phyloP scores from a whole-genome alignment of 2,113 vertebrate species.

The Pycnonotus jocosus region DNA sequence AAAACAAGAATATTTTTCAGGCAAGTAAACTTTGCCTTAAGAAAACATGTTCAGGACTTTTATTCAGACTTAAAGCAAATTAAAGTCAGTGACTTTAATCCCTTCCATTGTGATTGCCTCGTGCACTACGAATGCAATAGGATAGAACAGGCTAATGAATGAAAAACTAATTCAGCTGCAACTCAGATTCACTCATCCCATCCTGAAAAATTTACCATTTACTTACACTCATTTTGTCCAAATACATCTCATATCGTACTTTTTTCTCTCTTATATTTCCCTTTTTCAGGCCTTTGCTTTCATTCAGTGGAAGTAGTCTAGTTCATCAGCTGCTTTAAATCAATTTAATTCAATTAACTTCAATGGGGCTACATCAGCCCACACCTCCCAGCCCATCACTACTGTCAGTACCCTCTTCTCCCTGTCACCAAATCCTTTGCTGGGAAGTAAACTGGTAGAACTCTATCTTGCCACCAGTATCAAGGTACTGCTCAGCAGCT shows the following conservation, averaged over 20 bases:
- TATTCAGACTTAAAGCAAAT: slow-evolving; percentile 28
- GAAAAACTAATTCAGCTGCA: slow-evolving; percentile 4
- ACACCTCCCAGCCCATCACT: not conserved
- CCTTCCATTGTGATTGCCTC: slow-evolving; percentile 17
- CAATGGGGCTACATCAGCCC: not conserved
- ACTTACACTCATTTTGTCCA: not conserved
- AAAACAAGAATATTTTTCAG: not conserved
- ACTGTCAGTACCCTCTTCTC: not conserved
- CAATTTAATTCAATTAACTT: not conserved
- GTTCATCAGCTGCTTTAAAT: not conserved
- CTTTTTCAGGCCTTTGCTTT: not conserved
- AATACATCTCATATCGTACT: not conserved
- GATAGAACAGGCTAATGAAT: slow-evolving; percentile 9
- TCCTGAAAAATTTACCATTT: not conserved
- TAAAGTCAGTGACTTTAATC: slow-evolving; percentile 41
- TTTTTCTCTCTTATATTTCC: not conserved
- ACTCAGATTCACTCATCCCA: not conserved
- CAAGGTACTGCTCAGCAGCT: not conserved
- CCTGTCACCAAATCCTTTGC: not conserved
- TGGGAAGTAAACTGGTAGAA: not conserved
- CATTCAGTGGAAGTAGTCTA: not conserved
- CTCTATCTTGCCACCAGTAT: not conserved
- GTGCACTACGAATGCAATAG: not conserved
- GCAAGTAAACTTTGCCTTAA: not conserved
- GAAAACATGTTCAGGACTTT: slow-evolving; percentile 15